These are phyloP conservation scores for Trichonephila clavipes DNA, from an alignment of 1,140 invertebrate genomes.

Conservation along the genomic window DNA sequence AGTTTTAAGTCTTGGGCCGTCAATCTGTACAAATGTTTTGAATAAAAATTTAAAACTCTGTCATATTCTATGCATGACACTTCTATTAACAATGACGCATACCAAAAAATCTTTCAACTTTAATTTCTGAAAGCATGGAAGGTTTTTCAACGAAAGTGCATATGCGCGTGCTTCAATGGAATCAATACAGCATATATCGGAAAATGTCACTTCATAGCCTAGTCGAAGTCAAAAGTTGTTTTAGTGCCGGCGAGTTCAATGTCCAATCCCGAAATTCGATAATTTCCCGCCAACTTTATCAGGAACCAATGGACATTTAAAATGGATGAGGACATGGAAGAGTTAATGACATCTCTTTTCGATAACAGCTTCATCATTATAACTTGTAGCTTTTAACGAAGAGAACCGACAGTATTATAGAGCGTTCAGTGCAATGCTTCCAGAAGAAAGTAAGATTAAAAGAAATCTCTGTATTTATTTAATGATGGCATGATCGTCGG, in stretches of 20 bases:
- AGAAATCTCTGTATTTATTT: too few species aligned
- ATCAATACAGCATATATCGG: slow-evolving; percentile 18
- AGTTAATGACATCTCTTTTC: slow-evolving; percentile 20
- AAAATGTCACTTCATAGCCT: slow-evolving; percentile 20
- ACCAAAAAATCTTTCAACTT: too few species aligned
- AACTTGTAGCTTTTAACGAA: background rate
- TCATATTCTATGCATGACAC: too few species aligned
- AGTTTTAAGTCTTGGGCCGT: too few species aligned
- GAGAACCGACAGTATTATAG: too few species aligned
- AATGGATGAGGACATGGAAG: background rate
- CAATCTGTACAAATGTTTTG: too few species aligned
- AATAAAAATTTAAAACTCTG: too few species aligned
- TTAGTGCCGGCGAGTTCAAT: background rate
- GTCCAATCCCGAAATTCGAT: slow-evolving; percentile 34
- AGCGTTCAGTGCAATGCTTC: too few species aligned
- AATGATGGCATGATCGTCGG: too few species aligned
- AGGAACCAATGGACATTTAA: slow-evolving; percentile 8
- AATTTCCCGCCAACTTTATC: slow-evolving; percentile 11
- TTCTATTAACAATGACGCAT: too few species aligned
- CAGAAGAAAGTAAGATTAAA: too few species aligned
- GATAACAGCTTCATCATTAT: background rate
- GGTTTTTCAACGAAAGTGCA: background rate
- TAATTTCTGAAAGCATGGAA: background rate
- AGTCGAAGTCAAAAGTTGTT: slow-evolving; percentile 20
- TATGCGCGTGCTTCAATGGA: background rate